Percentiles rank a stretch among this genome's conserved stretches.
These are phyloP conservation scores for Conopomorpha cramerella DNA, from an alignment of 1,140 invertebrate genomes.

Conservation along the genomic window DNA sequence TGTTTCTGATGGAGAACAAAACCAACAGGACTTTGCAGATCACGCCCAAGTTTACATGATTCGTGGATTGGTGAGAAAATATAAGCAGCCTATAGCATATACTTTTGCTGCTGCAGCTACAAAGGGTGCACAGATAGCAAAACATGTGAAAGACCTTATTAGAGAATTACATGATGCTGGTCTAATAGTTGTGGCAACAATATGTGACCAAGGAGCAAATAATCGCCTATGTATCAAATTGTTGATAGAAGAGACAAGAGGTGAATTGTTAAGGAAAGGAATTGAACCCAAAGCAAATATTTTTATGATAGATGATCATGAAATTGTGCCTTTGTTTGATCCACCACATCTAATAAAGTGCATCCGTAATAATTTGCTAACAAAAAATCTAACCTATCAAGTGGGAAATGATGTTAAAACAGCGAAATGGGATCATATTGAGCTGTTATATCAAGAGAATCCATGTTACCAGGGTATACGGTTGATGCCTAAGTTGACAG, in stretches of 20 bases:
- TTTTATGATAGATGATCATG: conserved; percentile 13
- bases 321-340: conserved; percentile 21
- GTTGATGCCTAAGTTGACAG: conserved; percentile 5
- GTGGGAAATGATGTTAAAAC: conserved; percentile 4
- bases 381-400: conserved; percentile 10
- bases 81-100: conserved; percentile 18
- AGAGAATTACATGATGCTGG: conserved; percentile 11
- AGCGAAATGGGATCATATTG: conserved; percentile 12
- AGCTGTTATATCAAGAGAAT: conserved; percentile 8
- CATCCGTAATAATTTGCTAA: conserved; percentile 19
- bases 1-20: conserved; percentile 11
- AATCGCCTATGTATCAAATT: conserved; percentile 18
- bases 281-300: conserved; percentile 9
- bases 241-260: conserved; percentile 7
- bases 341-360: conserved; percentile 29
- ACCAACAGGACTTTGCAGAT: conserved; percentile 11
- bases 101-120: conserved; percentile 12
- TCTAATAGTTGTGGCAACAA: conserved; percentile 15
- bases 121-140: conserved; percentile 9
- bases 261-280: conserved; percentile 6
- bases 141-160: conserved; percentile 11
- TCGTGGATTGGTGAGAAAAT: conserved; percentile 15
- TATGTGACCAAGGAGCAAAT: conserved; percentile 20
- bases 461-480: conserved; percentile 7
- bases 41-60: conserved; percentile 26